Percentiles rank a stretch among this genome's conserved stretches.
Evolutionary conservation across 2,797 vertebrate genomes (phyloP).

Genomic region (Galaxias olidus): DNA sequence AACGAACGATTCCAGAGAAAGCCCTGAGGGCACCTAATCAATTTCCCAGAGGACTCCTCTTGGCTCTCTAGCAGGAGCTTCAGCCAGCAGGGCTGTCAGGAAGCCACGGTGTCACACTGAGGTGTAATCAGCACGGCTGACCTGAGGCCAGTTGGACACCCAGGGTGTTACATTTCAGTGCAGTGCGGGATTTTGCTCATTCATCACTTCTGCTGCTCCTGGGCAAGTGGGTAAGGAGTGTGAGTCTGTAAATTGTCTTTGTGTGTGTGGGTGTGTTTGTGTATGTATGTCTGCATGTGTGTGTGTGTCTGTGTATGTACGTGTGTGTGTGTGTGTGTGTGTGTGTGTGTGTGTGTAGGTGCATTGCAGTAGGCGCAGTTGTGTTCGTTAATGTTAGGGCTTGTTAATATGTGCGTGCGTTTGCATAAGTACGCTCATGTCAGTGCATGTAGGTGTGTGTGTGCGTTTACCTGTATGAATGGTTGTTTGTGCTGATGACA

Average conservation of each 20-base stretch:
- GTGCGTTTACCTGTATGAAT: constrained; percentile 82
- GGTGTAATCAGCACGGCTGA: constrained; percentile 10
- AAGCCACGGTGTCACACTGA: neutral
- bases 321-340: constrained; percentile 3
- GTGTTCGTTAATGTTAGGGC: neutral
- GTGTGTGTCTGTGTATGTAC: neutral
- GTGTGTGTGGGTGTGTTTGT: neutral
- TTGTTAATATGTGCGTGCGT: neutral
- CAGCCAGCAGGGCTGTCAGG: constrained; percentile 6
- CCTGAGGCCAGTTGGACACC: constrained; percentile 23
- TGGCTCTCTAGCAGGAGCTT: neutral
- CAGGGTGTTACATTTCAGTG: constrained; percentile 48
- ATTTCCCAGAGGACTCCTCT: constrained; percentile 35
- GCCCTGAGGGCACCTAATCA: neutral
- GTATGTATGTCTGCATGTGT: neutral
- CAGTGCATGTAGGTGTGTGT: neutral
- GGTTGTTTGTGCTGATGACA: constrained; percentile 80
- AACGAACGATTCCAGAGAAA: constrained; percentile 13
- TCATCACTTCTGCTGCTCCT: constrained; percentile 8
- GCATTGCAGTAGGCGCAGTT: neutral
- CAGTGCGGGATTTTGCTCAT: constrained; percentile 26
- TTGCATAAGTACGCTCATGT: neutral
- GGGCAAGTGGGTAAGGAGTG: neutral
- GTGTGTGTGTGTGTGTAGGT: neutral
- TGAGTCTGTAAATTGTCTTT: neutral